A percentile compares a stretch with the other conserved stretches of the same genome.
Evolutionary conservation across 2,888 invertebrate species (phyloP).

Genomic region (Erynnis tages): DNA sequence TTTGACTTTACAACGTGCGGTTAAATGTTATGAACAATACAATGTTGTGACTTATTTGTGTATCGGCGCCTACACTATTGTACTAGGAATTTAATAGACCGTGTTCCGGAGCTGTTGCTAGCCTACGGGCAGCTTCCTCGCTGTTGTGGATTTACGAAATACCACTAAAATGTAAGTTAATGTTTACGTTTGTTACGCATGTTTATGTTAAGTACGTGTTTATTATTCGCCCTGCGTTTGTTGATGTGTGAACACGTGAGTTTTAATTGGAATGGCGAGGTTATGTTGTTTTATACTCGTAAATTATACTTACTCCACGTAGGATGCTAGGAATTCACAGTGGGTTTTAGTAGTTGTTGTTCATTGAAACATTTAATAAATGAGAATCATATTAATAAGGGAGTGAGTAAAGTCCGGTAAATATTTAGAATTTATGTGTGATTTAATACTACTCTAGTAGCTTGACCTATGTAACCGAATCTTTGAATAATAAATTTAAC

Average conservation of each 20-base stretch:
- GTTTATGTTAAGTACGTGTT: constrained; percentile 24
- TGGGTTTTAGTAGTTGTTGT: too few species aligned
- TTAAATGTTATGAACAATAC: constrained; percentile 45
- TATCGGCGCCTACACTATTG: constrained; percentile 39
- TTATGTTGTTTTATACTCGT: too few species aligned
- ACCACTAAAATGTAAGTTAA: constrained; percentile 29
- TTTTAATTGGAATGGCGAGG: constrained; percentile 6
- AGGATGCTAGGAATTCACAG: too few species aligned
- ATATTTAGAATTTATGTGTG: too few species aligned
- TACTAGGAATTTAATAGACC: constrained; percentile 38
- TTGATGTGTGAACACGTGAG: constrained; percentile 13
- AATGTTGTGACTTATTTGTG: constrained; percentile 62
- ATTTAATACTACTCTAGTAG: too few species aligned
- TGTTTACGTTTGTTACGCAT: constrained; percentile 25
- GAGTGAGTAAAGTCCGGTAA: too few species aligned
- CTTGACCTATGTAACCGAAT: too few species aligned
- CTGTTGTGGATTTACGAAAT: constrained; percentile 15
- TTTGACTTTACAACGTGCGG: constrained; percentile 48
- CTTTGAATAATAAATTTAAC: too few species aligned
- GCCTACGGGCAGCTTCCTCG: background rate
- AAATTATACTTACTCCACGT: too few species aligned
- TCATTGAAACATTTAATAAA: too few species aligned
- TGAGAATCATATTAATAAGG: too few species aligned
- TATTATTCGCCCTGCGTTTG: constrained; percentile 18
- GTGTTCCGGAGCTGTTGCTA: constrained; percentile 17